Evolutionary conservation across 1,140 invertebrate species (phyloP).

Genomic region (Philotrypesis tridentata): DNA sequence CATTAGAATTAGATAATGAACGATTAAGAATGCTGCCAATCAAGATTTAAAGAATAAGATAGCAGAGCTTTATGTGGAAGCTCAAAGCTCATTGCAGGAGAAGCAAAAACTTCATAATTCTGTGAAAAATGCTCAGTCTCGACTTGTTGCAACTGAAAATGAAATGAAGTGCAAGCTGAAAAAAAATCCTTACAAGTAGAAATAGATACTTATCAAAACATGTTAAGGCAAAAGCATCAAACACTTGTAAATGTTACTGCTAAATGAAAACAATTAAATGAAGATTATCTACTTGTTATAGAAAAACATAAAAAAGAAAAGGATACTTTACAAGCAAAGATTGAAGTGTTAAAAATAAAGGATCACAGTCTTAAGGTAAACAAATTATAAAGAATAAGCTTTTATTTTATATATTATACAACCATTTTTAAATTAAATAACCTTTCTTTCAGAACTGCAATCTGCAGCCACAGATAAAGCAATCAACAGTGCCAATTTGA

Average conservation of each 20-base stretch:
- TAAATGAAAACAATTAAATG: constrained; percentile 57
- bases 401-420: not conserved
- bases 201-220: no score
- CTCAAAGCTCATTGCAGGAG: no score
- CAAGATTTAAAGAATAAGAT: no score
- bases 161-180: no score
- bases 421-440: not conserved
- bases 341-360: constrained; percentile 45
- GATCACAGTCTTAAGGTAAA: constrained; percentile 20
- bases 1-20: constrained; percentile 61
- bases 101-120: no score
- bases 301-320: constrained; percentile 56
- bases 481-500: constrained; percentile 20
- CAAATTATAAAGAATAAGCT: no score
- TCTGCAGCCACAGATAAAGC: constrained; percentile 3
- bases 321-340: constrained; percentile 49
- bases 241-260: constrained; percentile 52
- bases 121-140: no score
- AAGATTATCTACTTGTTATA: constrained; percentile 52
- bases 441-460: not conserved
- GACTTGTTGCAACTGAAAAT: no score
- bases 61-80: no score
- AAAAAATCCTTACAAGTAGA: no score
- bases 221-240: no score
- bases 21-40: constrained; percentile 55